Evolutionary conservation across 2,888 invertebrate species (phyloP), one percentile per base, ranked within the genome.

Genomic region (Nomada lathburiana): DNA sequence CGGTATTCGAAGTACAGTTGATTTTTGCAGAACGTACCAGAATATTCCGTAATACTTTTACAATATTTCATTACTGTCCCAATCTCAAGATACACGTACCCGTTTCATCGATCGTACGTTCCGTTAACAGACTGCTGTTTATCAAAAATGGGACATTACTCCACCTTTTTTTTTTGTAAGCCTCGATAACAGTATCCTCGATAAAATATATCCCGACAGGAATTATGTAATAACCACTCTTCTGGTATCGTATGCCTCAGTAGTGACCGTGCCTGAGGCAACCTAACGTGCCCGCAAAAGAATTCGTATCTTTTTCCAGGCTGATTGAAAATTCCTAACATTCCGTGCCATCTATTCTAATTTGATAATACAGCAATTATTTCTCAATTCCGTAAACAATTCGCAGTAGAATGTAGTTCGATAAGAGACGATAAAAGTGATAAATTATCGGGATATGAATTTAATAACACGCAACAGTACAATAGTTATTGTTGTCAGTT

Each of bases 151-250:
- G 4, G 63, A 69, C 26, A 20, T 74, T 71, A 47, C 64, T 76
- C 68, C 68, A 68, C 13, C 63, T 65, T 71, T 36, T 65, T 71
- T 36, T 73, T 52, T 52, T 36, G 47, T 64, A 26, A 26, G 23
- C 36, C 65, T 36, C 62, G 70, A 79, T 76, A 82, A 82, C 57
- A 62, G 69, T 59, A 71, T 65, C 72, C 63, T 60, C 36, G 44
- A 10, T 23, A 18, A 18, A 53, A 57, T 26, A 50, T 26, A 23
- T 29, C 26, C 10, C 26, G 11, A 18, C 36, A 52, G 18, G 20
- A 59, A 47, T 76, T 20, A 50, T 52, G n/a, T 18, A 62, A 36
- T 50, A 23, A 23, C 13, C n/a, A 23, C 36, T 23, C n/a, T 29
- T 57, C 55, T 26, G 44, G 36, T n/a, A 23, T 64, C 26, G 13